Conservation (phyloP, 1,140 invertebrate species). For the Zaprionus kolodkinae region DNA sequence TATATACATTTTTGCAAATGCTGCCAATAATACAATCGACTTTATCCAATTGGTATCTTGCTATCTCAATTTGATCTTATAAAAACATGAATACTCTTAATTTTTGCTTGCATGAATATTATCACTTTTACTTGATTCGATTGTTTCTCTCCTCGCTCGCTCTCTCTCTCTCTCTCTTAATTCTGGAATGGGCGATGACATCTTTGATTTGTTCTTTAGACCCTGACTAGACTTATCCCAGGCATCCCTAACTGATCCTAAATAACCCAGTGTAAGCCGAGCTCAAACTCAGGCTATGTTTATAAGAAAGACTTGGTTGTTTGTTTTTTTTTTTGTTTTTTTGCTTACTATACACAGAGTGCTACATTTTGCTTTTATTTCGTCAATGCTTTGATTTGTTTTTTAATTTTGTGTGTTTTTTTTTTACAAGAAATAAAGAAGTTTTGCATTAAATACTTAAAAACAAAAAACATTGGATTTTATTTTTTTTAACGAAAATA, state of each 20-base stretch:
- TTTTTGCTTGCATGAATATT: conserved; percentile 52
- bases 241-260: not conserved
- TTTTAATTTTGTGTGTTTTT: conserved; percentile 41
- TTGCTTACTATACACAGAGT: conserved; percentile 81
- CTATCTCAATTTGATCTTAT: conserved; percentile 21
- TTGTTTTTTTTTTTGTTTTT: conserved; percentile 48
- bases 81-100: conserved; percentile 25
- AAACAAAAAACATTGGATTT: conserved; percentile 46
- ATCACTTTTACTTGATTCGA: conserved; percentile 54
- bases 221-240: conserved; percentile 9
- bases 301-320: conserved; percentile 36
- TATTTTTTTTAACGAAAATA: conserved; percentile 42
- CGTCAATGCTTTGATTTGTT: conserved; percentile 49
- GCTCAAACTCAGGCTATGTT: not conserved
- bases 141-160: not conserved
- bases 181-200: not conserved
- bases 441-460: conserved; percentile 64
- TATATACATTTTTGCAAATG: not conserved
- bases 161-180: conserved; percentile 8
- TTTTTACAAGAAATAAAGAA: conserved; percentile 79
- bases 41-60: not conserved
- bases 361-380: conserved; percentile 76
- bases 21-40: not conserved
- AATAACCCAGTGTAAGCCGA: not conserved
- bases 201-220: conserved; percentile 23